Evolutionary conservation across 2,113 vertebrate species (phyloP).

Genomic region (Bufo gargarizans): DNA sequence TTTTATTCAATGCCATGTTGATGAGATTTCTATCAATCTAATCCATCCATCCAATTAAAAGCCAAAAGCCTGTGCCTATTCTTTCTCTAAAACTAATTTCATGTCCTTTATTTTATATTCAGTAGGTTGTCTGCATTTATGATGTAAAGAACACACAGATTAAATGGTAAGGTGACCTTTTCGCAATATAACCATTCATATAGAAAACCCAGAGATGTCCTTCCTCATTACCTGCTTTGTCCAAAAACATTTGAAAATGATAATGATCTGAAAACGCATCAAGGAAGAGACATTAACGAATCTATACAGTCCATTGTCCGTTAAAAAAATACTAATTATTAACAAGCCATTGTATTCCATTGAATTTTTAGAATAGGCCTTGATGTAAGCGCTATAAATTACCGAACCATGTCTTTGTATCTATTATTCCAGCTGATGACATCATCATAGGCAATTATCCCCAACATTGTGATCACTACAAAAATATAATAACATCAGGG

Average conservation of each 20-base stretch:
- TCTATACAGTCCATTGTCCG: constrained; percentile 55
- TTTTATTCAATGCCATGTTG: too few relatives aligned
- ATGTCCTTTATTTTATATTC: constrained; percentile 71
- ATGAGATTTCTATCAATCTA: not conserved
- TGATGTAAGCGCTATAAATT: not conserved
- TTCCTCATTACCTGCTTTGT: constrained; percentile 63
- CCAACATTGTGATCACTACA: not conserved
- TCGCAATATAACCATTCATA: constrained; percentile 73
- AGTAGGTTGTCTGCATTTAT: constrained; percentile 67
- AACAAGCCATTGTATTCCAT: not conserved
- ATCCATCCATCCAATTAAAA: not conserved
- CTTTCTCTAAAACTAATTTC: constrained; percentile 1
- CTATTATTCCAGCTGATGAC: not conserved
- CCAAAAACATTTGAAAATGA: constrained; percentile 62
- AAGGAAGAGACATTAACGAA: constrained; percentile 54
- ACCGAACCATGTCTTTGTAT: not conserved
- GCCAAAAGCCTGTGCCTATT: not conserved
- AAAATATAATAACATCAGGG: not conserved
- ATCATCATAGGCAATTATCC: constrained; percentile 3
- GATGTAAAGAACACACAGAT: constrained; percentile 74
- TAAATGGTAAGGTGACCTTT: constrained; percentile 77
- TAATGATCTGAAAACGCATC: constrained; percentile 66
- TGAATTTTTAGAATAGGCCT: not conserved
- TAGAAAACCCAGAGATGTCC: constrained; percentile 68
- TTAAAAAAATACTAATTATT: constrained; percentile 39